These are phyloP conservation scores for Andrena camellia DNA, from an alignment of 2,888 invertebrate genomes.

Conservation along the genomic window DNA sequence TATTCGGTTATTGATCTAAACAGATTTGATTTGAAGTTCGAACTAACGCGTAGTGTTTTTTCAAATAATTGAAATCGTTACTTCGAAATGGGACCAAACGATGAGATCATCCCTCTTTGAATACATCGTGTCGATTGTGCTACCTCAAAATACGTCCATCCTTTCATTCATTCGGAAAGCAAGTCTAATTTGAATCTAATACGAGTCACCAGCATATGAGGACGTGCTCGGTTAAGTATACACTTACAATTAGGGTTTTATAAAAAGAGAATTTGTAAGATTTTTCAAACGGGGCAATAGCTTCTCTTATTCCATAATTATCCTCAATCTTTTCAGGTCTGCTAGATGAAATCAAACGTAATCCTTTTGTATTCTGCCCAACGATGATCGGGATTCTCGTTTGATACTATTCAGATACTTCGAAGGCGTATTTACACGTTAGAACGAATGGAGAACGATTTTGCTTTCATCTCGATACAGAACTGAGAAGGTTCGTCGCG, in stretches of 20 bases:
- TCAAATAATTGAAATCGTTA: background rate
- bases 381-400: background rate
- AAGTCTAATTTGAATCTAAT: background rate
- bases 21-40: background rate
- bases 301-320: background rate
- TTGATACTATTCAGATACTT: background rate
- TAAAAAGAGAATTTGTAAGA: constrained; percentile 12
- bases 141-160: constrained; percentile 22
- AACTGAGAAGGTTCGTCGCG: constrained; percentile 22
- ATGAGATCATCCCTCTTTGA: constrained; percentile 10
- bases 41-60: constrained; percentile 8
- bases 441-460: background rate
- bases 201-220: background rate
- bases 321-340: constrained; percentile 12
- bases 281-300: constrained; percentile 1
- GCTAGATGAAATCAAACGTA: background rate
- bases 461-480: background rate
- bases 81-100: constrained; percentile 30
- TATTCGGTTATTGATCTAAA: too few species aligned
- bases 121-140: constrained; percentile 7
- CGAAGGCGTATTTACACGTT: background rate
- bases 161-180: background rate
- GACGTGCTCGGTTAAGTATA: background rate
- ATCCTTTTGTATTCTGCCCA: background rate
- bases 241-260: background rate